These are phyloP conservation scores for Leptodactylus fuscus DNA, from an alignment of 2,113 vertebrate genomes.

Conservation along the genomic window DNA sequence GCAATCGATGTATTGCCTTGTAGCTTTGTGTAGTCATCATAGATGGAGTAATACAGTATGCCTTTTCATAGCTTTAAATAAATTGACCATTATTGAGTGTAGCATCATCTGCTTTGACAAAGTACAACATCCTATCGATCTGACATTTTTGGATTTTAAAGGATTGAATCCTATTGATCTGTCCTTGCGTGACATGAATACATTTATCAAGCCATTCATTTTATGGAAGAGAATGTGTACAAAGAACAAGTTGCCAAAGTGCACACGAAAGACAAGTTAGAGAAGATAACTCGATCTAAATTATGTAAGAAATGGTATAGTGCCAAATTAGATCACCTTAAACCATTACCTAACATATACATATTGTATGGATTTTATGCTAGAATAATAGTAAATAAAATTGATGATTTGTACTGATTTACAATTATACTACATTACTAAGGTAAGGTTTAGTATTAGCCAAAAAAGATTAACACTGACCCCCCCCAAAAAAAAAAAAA, in stretches of 20 bases:
- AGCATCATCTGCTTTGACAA: constrained; percentile 15
- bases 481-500: too few species aligned
- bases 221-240: not conserved
- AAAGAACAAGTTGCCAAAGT: not conserved
- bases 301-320: too few species aligned
- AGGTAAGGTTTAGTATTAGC: too few species aligned
- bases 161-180: constrained; percentile 38
- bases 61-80: constrained; percentile 11
- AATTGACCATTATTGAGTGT: constrained; percentile 33
- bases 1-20: not conserved
- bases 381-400: too few species aligned
- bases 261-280: not conserved
- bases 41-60: not conserved
- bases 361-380: too few species aligned
- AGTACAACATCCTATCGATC: constrained; percentile 21
- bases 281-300: too few species aligned
- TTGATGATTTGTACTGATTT: too few species aligned
- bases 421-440: too few species aligned
- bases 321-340: too few species aligned
- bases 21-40: not conserved
- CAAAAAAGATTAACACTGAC: too few species aligned
- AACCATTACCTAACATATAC: too few species aligned
- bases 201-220: not conserved
- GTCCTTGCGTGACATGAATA: constrained; percentile 16
- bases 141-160: constrained; percentile 33